Evolutionary conservation across 2,797 vertebrate species (phyloP), one percentile per base, ranked within the genome.

Genomic region (Hoplostethus atlanticus): DNA sequence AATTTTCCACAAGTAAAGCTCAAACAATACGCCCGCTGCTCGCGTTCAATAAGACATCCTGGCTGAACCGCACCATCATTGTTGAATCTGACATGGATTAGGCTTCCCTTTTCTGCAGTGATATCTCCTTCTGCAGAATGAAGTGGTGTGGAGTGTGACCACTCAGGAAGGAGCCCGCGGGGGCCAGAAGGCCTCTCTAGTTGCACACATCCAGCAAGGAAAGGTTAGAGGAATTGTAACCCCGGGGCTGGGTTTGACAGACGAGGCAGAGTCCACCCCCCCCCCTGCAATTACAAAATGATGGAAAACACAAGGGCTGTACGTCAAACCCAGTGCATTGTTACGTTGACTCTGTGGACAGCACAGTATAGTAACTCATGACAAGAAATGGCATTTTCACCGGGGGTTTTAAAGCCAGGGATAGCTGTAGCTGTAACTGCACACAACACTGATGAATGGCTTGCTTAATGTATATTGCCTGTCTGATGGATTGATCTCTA

Each of bases 1-100:
- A 91, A 89, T 91, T 87, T 85, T 87, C 64, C 80, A 85, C 80
- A 62, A 91, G 81, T 78, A 87, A 88, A 71, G 76, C 88, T 81
- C 82, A 85, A 86, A 93, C 90, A 92, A 93, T 81, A 77, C 73
- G 11, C 61, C 28, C 53, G 61, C 81, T 79, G 76, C 84, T 73
- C 62, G 70, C 74, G 64, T 73, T 90, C 77, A 90, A 70, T 61
- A 73, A 83, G 76, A 64, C 81, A 56, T 77, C 51, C 28, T 70
- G 71, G 47, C 61, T 85, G 65, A 79, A 89, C 83, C 71, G 73
- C 42, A 53, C 72, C 74, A 68, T 77, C 80, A 79, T 86, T 81
- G 84, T 88, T 80, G 44, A 71, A 77, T 81, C 68, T 87, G 83
- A 86, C 87, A 79, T 81, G 68, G 80, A 81, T 88, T 86, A 78